phyloP scores from a whole-genome alignment of 30 jellyfish, hydroid and myxozoan genomes.

The Nemopilema nomurai region DNA sequence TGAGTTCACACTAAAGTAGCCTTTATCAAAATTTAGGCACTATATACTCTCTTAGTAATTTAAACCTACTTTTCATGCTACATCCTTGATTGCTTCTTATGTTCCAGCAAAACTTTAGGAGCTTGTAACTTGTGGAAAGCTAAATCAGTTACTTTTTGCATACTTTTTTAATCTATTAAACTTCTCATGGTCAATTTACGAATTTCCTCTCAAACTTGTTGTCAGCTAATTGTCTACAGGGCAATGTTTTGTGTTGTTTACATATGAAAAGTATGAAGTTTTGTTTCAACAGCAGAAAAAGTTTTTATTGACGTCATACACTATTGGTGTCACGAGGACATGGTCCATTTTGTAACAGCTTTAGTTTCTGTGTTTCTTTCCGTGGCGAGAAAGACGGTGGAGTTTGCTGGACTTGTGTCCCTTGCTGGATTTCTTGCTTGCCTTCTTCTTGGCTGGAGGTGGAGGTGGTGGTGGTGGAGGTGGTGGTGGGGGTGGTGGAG shows the following conservation, averaged over 20 bases:
- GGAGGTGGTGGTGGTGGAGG: slow-evolving; percentile 74
- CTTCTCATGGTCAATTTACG: not conserved
- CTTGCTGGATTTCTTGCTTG: slow-evolving; percentile 40
- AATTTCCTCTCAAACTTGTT: too few relatives aligned
- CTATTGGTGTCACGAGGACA: not conserved
- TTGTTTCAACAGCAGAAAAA: not conserved
- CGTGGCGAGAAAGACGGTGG: slow-evolving; percentile 36
- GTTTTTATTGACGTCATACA: not conserved
- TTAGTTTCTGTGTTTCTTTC: slow-evolving; percentile 25
- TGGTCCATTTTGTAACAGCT: not conserved
- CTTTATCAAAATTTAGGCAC: too few relatives aligned
- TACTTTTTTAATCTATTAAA: too few relatives aligned
- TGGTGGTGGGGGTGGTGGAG: slow-evolving; percentile 64
- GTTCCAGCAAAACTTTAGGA: too few relatives aligned
- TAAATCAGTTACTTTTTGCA: too few relatives aligned
- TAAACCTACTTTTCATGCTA: too few relatives aligned
- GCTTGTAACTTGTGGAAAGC: too few relatives aligned
- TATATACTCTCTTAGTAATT: too few relatives aligned
- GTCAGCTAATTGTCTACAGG: not conserved
- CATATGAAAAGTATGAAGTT: not conserved
- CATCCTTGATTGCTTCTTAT: too few relatives aligned
- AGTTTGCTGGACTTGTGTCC: slow-evolving; percentile 27
- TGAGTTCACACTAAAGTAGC: too few relatives aligned
- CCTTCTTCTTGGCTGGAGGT: slow-evolving; percentile 55
- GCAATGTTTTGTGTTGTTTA: not conserved